Evolutionary conservation across 2,113 vertebrate species (phyloP), one percentile per base, ranked within the genome.

Genomic region (Alligator mississippiensis): DNA sequence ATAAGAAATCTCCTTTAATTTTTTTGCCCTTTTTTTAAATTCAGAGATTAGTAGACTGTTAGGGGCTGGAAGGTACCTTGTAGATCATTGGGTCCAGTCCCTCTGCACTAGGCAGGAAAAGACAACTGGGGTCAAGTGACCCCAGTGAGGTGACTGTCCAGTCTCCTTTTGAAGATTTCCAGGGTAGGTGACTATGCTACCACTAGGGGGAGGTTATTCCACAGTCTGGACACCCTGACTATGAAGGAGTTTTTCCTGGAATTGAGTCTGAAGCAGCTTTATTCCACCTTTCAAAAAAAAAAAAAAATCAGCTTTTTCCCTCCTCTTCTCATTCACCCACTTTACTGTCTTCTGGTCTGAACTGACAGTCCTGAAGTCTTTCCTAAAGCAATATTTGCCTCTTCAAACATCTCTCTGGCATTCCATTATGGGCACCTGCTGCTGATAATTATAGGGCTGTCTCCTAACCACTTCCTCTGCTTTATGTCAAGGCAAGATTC

Each of bases 381-480:
- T 96, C 85, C 92, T 83, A 77, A 96, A 96, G 94, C 91, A 96
- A 63, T 82, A 90, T 97, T 94, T 96, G 94, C 80, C 80, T 97
- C 83, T 97, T 97, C 94, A 94, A 96, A 92, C 81, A 93, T 93
- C 70, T 94, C 91, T 91, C 64, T 82, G 72, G 89, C 95, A 96
- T 97, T 97, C 96, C 94, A 95, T 97, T 96, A 95, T 80, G 91
- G 97, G 90, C 97, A 98, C 98, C 97, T 98, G 97, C 95, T 97
- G 95, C 91, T 96, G 95, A 70, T 97, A 98, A 98, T 98, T 98
- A 97, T 93, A 89, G 64, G 93, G 84, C 95, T 96, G 94, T 90
- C 94, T 97, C 80, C 77, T 85, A 95, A 95, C 90, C 84, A 82
- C 92, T 97, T 97, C 94, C 96, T 92, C 92, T 95, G 83, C 83